Base-by-base conservation (phyloP, 2,113 vertebrate genomes). In the Hyla sarda region DNA sequence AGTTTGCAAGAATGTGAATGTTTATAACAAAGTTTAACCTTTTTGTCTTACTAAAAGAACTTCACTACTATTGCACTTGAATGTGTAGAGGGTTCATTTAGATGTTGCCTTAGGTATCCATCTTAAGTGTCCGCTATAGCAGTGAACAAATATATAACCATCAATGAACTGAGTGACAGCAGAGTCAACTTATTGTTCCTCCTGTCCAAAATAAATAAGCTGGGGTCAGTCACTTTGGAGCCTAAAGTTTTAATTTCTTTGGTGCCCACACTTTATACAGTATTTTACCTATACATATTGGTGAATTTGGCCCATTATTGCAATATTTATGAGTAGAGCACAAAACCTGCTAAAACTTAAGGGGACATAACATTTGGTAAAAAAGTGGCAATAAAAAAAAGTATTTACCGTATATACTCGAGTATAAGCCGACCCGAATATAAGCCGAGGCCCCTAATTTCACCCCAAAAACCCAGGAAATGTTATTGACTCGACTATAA, bases 21-120 rank as follows among this genome's bases (percentile, higher is more conserved):
- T 80, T 80, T 58, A 58, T 41, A 80, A n/a, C 77, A 52, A 58
- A 41, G 19, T 71, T 71, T 71, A 71, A 71, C 67, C 67, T 71
- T 69, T 71, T 2, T 23, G 34, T 23, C 17, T 21, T 41, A 17
- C 21, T 11, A 71, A 37, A 19, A 71, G 28, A 69, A 69, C 19
- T 69, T 1, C 65, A 19, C 17, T 19, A 34, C 17, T 30, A 41
- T 23, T 71, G 19, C 9, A 41, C 32, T 37, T 9, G 28, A 32
- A 16, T 21, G 65, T 71, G 17, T 71, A 71, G 67, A 19, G 50
- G 67, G 67, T 71, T 34, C 23, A 41, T 21, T 71, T 71, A 21
- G 34, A 71, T 71, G 67, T 41, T n/a, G n/a, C 9, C 3, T 30
- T 71, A 71, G 9, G 65, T 71, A 30, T 71, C 65, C 14, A 37